These are phyloP conservation scores for Tapera naevia DNA, from an alignment of 2,797 vertebrate species.

Conservation along the genomic window DNA sequence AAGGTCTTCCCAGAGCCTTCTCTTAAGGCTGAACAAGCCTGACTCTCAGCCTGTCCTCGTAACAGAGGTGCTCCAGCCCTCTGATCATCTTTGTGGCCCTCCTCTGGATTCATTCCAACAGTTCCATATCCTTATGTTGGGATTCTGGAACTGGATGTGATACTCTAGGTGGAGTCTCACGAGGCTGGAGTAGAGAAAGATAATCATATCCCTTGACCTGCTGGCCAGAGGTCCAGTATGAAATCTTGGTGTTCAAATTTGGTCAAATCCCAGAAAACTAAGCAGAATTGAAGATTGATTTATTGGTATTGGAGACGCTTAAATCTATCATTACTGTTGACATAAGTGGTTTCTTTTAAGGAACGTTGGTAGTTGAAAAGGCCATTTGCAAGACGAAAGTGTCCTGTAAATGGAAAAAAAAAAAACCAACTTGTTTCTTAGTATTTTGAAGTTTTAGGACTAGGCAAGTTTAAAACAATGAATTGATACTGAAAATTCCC, in stretches of 20 bases:
- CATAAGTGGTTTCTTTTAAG: not conserved
- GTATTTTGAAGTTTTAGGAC: not conserved
- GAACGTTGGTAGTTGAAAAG: not conserved
- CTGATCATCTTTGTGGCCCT: too few species aligned
- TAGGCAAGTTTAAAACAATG: not conserved
- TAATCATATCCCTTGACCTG: too few species aligned
- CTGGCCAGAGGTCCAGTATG: not conserved
- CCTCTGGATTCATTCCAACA: too few species aligned
- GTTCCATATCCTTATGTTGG: too few species aligned
- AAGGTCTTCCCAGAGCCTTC: too few species aligned
- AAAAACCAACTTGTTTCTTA: not conserved
- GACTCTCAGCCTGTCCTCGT: too few species aligned
- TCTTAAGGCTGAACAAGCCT: too few species aligned
- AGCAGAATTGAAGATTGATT: not conserved
- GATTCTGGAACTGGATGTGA: too few species aligned
- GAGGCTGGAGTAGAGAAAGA: too few species aligned
- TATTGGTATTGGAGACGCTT: not conserved
- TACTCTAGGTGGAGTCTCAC: too few species aligned
- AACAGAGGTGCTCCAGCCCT: too few species aligned
- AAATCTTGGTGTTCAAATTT: not conserved
- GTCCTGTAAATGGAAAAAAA: not conserved
- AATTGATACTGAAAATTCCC: not conserved
- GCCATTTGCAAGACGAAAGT: not conserved
- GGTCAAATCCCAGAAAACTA: not conserved
- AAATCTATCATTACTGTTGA: not conserved